phyloP scores from a whole-genome alignment of 2,113 vertebrate species.

The Calyptomena viridis region DNA sequence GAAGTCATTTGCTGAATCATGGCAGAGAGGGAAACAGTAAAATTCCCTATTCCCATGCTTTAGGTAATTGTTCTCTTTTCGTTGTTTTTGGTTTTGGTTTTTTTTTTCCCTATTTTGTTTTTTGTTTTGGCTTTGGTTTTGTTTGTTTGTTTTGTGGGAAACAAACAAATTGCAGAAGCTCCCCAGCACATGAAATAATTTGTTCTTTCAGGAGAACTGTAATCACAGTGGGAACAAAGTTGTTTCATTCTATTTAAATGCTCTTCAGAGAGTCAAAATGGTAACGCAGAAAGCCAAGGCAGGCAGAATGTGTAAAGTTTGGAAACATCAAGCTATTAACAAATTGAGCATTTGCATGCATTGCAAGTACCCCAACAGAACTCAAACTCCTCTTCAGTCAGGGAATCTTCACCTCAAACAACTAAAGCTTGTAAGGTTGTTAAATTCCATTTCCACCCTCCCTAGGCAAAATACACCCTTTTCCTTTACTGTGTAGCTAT shows the following conservation, averaged over 20 bases:
- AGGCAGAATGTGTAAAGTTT: background rate
- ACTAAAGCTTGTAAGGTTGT: background rate
- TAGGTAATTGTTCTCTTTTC: background rate
- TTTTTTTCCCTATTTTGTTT: background rate
- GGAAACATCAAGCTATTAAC: background rate
- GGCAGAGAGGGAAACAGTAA: background rate
- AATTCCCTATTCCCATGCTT: background rate
- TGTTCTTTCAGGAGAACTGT: background rate
- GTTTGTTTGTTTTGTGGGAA: no score
- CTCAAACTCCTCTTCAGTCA: background rate
- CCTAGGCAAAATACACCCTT: background rate
- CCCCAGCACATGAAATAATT: background rate
- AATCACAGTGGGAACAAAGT: background rate
- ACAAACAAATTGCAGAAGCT: background rate
- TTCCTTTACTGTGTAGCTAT: background rate
- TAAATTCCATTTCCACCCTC: background rate
- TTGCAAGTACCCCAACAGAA: background rate
- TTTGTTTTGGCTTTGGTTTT: background rate
- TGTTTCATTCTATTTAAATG: background rate
- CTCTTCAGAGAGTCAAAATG: conserved; percentile 1
- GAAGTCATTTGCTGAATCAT: background rate
- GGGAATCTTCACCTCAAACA: background rate
- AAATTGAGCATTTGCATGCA: background rate
- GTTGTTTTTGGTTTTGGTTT: background rate
- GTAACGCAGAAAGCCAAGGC: background rate